Conservation (phyloP, 2,113 vertebrate species). For the Cyprinodon tularosa region DNA sequence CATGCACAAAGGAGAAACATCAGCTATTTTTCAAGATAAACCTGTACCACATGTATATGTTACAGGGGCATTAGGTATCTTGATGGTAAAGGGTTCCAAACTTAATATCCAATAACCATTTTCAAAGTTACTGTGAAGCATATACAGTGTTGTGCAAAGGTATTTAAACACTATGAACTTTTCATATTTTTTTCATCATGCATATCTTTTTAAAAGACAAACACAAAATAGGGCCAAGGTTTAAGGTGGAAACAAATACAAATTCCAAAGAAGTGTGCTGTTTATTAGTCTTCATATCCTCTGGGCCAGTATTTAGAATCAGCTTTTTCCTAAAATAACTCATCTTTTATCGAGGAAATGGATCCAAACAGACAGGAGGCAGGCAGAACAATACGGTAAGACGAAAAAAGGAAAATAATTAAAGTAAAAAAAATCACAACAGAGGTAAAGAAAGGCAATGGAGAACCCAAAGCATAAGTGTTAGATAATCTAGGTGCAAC, state of each 20-base stretch:
- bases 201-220: not conserved
- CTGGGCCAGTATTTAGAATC: not conserved
- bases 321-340: not conserved
- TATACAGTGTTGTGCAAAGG: not conserved
- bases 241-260: not conserved
- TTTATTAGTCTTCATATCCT: not conserved
- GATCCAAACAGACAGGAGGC: not conserved
- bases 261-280: not conserved
- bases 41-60: constrained; percentile 39
- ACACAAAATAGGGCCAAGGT: not conserved
- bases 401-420: not conserved
- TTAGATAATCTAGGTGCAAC: not conserved
- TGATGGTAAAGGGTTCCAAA: not conserved
- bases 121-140: not conserved
- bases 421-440: not conserved
- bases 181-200: not conserved
- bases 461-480: not conserved
- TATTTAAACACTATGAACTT: not conserved
- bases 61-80: not conserved
- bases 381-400: not conserved
- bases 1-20: constrained; percentile 24
- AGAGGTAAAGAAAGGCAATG: not conserved
- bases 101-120: not conserved
- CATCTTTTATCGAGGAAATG: not conserved
- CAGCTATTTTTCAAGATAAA: constrained; percentile 30